These are phyloP conservation scores for Xiphophorus couchianus DNA, from an alignment of 2,113 vertebrate species.

Conservation along the genomic window DNA sequence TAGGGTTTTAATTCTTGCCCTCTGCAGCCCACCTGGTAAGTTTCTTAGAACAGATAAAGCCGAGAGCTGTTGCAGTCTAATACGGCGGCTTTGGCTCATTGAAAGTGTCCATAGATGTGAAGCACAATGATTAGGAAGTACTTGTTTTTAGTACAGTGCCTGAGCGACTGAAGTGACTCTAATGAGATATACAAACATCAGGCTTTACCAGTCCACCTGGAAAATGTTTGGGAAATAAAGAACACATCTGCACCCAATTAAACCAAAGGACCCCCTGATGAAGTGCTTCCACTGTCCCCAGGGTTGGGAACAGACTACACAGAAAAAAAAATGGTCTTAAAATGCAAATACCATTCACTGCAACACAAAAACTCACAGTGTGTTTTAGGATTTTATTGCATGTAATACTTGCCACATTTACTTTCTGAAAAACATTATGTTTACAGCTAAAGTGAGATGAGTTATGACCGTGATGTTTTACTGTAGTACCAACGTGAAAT, in stretches of 20 bases:
- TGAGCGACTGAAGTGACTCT: conserved; percentile 9
- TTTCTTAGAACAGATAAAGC: conserved; percentile 19
- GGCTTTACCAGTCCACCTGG: conserved; percentile 17
- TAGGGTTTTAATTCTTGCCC: not conserved
- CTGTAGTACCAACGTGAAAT: too few relatives aligned
- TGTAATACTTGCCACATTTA: too few relatives aligned
- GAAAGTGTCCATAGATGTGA: conserved; percentile 25
- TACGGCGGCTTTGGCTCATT: conserved; percentile 36
- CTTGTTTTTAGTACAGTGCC: conserved; percentile 49
- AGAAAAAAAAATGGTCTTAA: not conserved
- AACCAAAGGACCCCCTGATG: conserved; percentile 20
- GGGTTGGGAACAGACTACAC: conserved; percentile 16
- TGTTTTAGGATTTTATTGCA: not conserved
- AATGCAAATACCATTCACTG: conserved; percentile 15
- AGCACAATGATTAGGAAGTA: conserved; percentile 25
- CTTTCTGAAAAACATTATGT: too few relatives aligned
- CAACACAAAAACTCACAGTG: conserved; percentile 9
- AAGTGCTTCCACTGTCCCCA: conserved; percentile 29
- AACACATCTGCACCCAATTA: conserved; percentile 67
- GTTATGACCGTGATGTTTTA: too few relatives aligned
- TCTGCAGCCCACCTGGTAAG: not conserved
- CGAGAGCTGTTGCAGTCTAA: conserved; percentile 52
- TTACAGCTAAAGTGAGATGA: too few relatives aligned
- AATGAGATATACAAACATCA: conserved; percentile 14
- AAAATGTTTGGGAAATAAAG: conserved; percentile 28